Conservation (phyloP, 2,113 vertebrate species). For the Thunnus thynnus region DNA sequence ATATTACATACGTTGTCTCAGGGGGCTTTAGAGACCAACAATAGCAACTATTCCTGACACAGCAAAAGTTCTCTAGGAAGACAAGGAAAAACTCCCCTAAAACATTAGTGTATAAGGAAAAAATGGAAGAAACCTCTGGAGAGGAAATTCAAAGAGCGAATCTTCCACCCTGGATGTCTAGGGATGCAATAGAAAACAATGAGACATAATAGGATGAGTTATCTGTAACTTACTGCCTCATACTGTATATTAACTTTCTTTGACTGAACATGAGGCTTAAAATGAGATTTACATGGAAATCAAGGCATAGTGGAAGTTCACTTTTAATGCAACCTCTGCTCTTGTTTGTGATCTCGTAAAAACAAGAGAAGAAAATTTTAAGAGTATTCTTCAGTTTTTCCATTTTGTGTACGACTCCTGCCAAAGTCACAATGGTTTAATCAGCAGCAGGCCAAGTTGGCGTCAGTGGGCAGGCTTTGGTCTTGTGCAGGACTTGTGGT, state of each 20-base stretch:
- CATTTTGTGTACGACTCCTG: conserved; percentile 63
- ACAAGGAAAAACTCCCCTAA: conserved; percentile 9
- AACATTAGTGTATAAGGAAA: background rate
- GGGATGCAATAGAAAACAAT: conserved; percentile 28
- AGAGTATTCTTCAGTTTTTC: conserved; percentile 67
- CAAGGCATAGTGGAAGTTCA: conserved; percentile 3
- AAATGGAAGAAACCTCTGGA: conserved; percentile 14
- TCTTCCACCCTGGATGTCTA: conserved; percentile 21
- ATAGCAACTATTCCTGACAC: background rate
- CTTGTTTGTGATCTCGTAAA: conserved; percentile 55
- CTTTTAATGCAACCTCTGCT: background rate
- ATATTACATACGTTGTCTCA: background rate
- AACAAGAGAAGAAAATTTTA: conserved; percentile 37
- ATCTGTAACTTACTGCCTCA: background rate
- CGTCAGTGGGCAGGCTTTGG: conserved; percentile 75
- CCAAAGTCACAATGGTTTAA: conserved; percentile 78
- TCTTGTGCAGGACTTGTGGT: conserved; percentile 76
- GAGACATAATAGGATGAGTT: conserved; percentile 10
- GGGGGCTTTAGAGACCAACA: background rate
- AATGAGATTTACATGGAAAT: conserved; percentile 2
- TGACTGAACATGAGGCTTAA: background rate
- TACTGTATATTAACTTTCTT: background rate
- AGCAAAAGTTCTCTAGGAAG: background rate
- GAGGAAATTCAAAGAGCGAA: conserved; percentile 39
- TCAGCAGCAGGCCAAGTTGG: conserved; percentile 71